Conservation (phyloP, 2,888 invertebrate genomes). For the Habroteleia sp. region DNA sequence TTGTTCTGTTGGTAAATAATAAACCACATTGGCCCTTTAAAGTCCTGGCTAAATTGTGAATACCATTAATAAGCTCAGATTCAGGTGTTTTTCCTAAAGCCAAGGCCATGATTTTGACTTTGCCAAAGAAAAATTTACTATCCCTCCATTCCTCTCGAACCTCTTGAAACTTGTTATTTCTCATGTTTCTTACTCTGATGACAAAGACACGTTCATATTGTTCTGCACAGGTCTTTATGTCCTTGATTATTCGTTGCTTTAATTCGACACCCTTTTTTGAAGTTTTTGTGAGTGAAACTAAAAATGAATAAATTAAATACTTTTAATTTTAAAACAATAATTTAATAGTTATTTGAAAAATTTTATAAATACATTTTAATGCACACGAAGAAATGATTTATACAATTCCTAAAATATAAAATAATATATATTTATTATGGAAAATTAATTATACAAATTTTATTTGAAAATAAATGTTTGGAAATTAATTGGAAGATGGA, state of each 20-base stretch:
- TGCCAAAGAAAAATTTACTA: slow-evolving; percentile 97
- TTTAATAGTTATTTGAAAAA: no score
- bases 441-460: no score
- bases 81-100: slow-evolving; percentile 92
- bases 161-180: slow-evolving; percentile 93
- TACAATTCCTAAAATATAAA: no score
- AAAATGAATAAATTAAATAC: slow-evolving; percentile 73
- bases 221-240: slow-evolving; percentile 90
- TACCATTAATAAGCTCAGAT: slow-evolving; percentile 90
- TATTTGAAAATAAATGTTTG: no score
- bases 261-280: slow-evolving; percentile 93
- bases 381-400: no score
- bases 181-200: slow-evolving; percentile 95
- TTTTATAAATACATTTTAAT: no score
- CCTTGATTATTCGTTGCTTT: slow-evolving; percentile 94
- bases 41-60: slow-evolving; percentile 87
- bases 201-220: slow-evolving; percentile 93
- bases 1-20: slow-evolving; percentile 93
- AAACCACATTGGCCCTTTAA: slow-evolving; percentile 95
- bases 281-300: slow-evolving; percentile 97
- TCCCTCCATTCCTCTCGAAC: slow-evolving; percentile 93
- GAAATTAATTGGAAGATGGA: no score
- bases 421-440: no score
- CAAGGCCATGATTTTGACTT: slow-evolving; percentile 96
- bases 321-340: no score